phyloP scores from a whole-genome alignment of 2,888 invertebrate genomes.

The Xiphydria camelus region DNA sequence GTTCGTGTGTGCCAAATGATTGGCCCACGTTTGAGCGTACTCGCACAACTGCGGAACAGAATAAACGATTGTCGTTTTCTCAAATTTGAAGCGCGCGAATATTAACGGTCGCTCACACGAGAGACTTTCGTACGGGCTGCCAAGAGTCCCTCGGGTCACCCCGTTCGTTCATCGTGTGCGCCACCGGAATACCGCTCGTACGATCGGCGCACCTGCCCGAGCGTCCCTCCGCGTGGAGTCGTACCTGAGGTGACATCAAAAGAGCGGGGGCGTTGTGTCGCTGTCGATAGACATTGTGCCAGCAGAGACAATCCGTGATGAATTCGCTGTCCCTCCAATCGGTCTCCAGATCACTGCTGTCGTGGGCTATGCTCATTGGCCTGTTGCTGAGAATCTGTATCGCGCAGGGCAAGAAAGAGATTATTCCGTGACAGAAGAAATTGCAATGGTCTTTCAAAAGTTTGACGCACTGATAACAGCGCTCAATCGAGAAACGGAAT shows the following conservation, averaged over 20 bases:
- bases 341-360: slow-evolving; percentile 71
- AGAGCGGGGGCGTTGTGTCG: slow-evolving; percentile 74
- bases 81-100: neutral
- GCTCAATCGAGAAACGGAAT: too few species aligned
- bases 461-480: too few species aligned
- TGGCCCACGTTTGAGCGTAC: slow-evolving; percentile 86
- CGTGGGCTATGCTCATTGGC: slow-evolving; percentile 73
- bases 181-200: neutral
- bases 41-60: slow-evolving; percentile 69
- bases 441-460: too few species aligned
- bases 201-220: too few species aligned
- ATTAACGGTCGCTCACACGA: neutral
- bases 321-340: slow-evolving; percentile 82
- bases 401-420: slow-evolving; percentile 27
- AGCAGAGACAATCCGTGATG: slow-evolving; percentile 78
- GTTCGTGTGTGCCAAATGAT: slow-evolving; percentile 80
- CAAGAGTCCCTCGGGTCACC: neutral
- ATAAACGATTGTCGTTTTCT: neutral
- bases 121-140: neutral
- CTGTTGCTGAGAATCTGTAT: slow-evolving; percentile 68
- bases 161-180: neutral
- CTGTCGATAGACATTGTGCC: slow-evolving; percentile 83
- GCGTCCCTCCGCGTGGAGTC: too few species aligned
- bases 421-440: neutral
- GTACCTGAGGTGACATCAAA: slow-evolving; percentile 77